Conservation (phyloP, 2,113 vertebrate species). For the Rafetus swinhoei region DNA sequence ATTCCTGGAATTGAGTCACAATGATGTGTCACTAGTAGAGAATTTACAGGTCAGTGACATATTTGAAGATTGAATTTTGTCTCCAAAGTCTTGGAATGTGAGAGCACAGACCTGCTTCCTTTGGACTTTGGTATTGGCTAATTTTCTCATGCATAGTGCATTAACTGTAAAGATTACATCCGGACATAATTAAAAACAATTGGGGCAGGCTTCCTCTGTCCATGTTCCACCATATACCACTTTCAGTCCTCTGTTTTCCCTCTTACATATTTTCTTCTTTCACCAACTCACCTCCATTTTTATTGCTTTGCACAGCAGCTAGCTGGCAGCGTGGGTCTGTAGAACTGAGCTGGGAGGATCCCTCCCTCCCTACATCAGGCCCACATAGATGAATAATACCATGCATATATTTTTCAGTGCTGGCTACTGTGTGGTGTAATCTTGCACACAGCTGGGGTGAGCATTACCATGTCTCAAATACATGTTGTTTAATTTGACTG, state of each 20-base stretch:
- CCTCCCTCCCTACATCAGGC: background rate
- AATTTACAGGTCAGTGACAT: slow-evolving; percentile 88
- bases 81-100: fast-evolving
- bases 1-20: slow-evolving; percentile 96
- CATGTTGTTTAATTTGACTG: background rate
- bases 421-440: background rate
- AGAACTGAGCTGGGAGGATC: background rate
- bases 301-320: background rate
- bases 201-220: background rate
- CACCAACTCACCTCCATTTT: background rate
- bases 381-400: background rate
- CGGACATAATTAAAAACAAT: background rate
- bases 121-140: background rate
- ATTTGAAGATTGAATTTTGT: background rate
- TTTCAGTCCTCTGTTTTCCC: background rate
- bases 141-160: background rate
- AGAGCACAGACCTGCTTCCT: background rate
- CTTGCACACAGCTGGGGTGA: background rate
- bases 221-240: background rate
- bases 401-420: background rate
- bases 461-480: background rate
- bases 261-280: background rate
- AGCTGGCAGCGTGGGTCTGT: background rate
- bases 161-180: background rate
- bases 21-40: slow-evolving; percentile 88